Conservation (phyloP, 1,140 invertebrate species). For the Euglossa dilemma region DNA sequence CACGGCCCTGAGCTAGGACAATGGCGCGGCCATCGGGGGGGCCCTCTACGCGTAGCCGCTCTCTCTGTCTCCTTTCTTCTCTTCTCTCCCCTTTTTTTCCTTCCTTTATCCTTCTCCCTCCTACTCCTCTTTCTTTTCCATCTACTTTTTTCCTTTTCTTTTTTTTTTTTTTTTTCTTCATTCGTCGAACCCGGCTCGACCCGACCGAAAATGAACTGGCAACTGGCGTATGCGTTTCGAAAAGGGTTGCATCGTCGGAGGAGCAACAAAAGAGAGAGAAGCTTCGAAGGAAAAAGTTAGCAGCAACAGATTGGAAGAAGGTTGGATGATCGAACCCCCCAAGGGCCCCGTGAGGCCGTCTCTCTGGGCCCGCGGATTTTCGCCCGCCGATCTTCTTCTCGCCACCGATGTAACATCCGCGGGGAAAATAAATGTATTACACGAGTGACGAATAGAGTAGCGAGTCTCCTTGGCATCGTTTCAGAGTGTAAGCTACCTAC, state of each 20-base stretch:
- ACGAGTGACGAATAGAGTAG: slow-evolving; percentile 10
- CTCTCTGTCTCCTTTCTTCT: not conserved
- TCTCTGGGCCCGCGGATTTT: not conserved
- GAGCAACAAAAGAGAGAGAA: not conserved
- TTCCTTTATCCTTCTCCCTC: no score
- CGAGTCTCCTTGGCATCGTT: slow-evolving; percentile 54
- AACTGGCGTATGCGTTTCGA: not conserved
- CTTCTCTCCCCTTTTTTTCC: no score
- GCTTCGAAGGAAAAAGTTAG: not conserved
- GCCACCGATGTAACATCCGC: not conserved
- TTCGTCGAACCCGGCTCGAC: not conserved
- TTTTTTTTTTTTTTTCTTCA: no score
- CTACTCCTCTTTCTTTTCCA: no score
- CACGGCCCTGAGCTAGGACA: slow-evolving; percentile 12
- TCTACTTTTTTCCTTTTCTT: no score
- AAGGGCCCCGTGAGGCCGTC: no score
- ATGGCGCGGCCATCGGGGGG: not conserved
- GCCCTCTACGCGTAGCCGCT: not conserved
- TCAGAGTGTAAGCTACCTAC: slow-evolving; percentile 47
- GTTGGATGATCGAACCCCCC: not conserved
- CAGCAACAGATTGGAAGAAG: not conserved
- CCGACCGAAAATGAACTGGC: slow-evolving; percentile 1
- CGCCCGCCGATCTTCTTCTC: not conserved
- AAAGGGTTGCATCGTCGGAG: not conserved
- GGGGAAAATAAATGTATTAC: slow-evolving; percentile 11